phyloP scores from a whole-genome alignment of 2,113 vertebrate species.

The Hippocampus mohnikei region DNA sequence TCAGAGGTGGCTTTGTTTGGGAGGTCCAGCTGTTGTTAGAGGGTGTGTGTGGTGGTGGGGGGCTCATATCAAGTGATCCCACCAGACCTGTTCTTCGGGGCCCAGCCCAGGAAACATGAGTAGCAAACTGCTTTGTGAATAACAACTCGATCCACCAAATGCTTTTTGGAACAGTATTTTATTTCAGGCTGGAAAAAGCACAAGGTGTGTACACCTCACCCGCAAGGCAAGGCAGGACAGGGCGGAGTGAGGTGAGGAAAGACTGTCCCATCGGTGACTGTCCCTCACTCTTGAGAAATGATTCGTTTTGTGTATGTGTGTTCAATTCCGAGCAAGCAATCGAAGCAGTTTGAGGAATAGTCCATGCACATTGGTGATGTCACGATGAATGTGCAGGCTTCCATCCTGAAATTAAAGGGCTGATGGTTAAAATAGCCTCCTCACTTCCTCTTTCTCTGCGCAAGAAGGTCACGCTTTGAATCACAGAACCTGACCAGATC shows the following conservation, averaged over 20 bases:
- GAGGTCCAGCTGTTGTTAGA: constrained; percentile 40
- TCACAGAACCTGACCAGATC: not conserved
- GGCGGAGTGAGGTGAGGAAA: constrained; percentile 16
- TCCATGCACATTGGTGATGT: not conserved
- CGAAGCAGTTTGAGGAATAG: not conserved
- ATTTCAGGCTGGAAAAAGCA: constrained; percentile 63
- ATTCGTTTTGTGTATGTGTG: not conserved
- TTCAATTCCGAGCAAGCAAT: not conserved
- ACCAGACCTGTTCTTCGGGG: constrained; percentile 30
- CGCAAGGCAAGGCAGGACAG: not conserved
- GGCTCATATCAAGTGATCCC: constrained; percentile 18
- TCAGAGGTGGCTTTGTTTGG: not conserved
- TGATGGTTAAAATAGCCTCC: not conserved
- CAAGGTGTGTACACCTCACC: constrained; percentile 14
- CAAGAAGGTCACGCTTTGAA: not conserved
- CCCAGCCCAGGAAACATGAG: constrained; percentile 28
- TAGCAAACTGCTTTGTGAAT: not conserved
- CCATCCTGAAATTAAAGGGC: not conserved
- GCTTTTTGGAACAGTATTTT: constrained; percentile 57
- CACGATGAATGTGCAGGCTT: not conserved
- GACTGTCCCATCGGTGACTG: constrained; percentile 35
- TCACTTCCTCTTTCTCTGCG: not conserved
- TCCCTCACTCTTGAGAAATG: not conserved
- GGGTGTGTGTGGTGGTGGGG: no score
- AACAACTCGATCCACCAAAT: constrained; percentile 20